Conservation (phyloP, 2,888 invertebrate genomes). For the Miltochrista miniata region DNA sequence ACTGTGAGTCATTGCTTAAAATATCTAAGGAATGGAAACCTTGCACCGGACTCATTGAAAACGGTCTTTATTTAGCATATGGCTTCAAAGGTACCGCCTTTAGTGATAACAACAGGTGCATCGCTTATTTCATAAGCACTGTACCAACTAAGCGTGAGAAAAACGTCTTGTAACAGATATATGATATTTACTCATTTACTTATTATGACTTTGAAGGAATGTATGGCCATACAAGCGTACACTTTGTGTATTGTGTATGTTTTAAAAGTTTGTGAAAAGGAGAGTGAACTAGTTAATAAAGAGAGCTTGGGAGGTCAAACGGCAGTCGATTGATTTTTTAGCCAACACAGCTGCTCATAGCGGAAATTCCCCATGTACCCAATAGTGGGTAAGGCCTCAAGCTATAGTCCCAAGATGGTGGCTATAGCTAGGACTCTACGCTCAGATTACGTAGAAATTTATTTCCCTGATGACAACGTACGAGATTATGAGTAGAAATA, state of each 20-base stretch:
- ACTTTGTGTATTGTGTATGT: neutral
- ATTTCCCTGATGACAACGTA: no score
- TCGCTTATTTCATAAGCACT: conserved; percentile 26
- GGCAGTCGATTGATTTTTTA: no score
- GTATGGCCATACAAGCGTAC: neutral
- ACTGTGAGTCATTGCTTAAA: neutral
- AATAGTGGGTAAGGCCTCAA: no score
- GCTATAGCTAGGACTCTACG: no score
- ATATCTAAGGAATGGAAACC: neutral
- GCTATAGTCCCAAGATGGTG: no score
- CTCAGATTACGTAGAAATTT: no score
- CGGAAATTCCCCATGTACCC: no score
- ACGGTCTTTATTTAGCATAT: conserved; percentile 22
- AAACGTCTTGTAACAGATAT: conserved; percentile 20
- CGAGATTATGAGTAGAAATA: no score
- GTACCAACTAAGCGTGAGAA: conserved; percentile 26
- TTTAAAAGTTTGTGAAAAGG: neutral
- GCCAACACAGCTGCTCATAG: no score
- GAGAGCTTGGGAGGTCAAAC: no score
- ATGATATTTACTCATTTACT: conserved; percentile 21
- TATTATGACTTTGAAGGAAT: conserved; percentile 1
- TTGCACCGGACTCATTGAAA: neutral
- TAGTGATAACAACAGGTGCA: conserved; percentile 18
- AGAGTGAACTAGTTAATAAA: no score
- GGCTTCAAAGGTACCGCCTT: conserved; percentile 31